Conservation (phyloP, 2,888 invertebrate genomes). For the Epiblema foenella region DNA sequence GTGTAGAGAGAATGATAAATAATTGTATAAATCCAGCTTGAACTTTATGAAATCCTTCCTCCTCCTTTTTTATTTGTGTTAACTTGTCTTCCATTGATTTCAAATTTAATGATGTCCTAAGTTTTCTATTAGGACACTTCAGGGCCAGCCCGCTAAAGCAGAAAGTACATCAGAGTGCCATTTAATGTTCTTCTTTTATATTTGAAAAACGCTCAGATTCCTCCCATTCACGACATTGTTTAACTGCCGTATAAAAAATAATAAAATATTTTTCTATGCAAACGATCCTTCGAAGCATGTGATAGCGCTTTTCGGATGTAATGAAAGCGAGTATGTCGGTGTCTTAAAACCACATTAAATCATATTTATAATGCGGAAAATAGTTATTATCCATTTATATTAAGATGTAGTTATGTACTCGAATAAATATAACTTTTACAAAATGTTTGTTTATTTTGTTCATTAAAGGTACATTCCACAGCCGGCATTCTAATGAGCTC, state of each 20-base stretch:
- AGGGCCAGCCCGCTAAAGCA: constrained; percentile 48
- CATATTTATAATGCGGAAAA: constrained; percentile 83
- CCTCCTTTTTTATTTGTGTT: not conserved
- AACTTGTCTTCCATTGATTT: constrained; percentile 4
- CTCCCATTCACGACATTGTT: constrained; percentile 63
- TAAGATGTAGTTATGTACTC: constrained; percentile 86
- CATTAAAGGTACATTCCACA: not conserved
- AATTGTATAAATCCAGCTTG: constrained; percentile 1
- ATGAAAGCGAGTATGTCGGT: constrained; percentile 68
- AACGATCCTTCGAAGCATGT: constrained; percentile 72
- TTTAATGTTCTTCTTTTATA: constrained; percentile 50
- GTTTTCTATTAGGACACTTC: constrained; percentile 6
- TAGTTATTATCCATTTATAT: constrained; percentile 83
- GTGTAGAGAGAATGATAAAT: not conserved
- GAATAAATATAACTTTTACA: constrained; percentile 85
- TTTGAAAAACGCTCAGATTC: constrained; percentile 58
- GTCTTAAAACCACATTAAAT: constrained; percentile 77
- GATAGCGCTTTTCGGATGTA: constrained; percentile 73
- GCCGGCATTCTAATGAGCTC: not conserved
- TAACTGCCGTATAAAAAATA: constrained; percentile 61
- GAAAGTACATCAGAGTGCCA: constrained; percentile 77
- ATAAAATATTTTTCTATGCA: constrained; percentile 76
- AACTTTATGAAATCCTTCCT: constrained; percentile 7
- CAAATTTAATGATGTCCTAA: not conserved
- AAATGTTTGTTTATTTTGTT: constrained; percentile 59